phyloP scores from a whole-genome alignment of 2,888 invertebrate species.

The Eupithecia subumbrata region DNA sequence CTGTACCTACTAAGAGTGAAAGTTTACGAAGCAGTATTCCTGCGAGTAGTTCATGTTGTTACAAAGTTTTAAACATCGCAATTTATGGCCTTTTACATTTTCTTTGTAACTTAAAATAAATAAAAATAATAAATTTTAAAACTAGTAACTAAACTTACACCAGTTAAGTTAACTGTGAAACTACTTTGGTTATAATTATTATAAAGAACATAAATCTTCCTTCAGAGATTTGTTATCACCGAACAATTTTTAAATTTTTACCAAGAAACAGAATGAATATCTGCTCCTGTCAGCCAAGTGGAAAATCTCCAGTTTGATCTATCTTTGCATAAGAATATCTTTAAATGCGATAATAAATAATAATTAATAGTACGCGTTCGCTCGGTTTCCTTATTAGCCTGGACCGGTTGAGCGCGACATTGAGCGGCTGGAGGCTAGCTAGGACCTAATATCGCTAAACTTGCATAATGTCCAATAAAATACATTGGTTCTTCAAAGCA shows the following conservation, averaged over 20 bases:
- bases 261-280: background rate
- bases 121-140: no score
- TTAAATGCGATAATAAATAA: constrained; percentile 42
- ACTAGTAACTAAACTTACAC: no score
- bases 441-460: background rate
- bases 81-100: background rate
- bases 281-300: constrained; percentile 19
- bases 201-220: background rate
- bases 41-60: background rate
- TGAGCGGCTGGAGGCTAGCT: constrained; percentile 13
- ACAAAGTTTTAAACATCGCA: background rate
- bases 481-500: background rate
- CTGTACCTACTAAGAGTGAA: background rate
- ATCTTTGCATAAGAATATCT: constrained; percentile 38
- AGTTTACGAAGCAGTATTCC: background rate
- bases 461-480: background rate
- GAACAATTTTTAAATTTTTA: background rate
- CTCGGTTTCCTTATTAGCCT: constrained; percentile 42
- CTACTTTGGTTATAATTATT: no score
- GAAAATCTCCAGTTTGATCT: constrained; percentile 34
- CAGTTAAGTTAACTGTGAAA: no score
- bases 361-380: constrained; percentile 38
- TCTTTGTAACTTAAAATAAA: background rate
- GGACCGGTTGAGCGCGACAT: constrained; percentile 25
- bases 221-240: background rate